Conservation (phyloP, 2,888 invertebrate genomes). For the Drosophila macrospina region DNA sequence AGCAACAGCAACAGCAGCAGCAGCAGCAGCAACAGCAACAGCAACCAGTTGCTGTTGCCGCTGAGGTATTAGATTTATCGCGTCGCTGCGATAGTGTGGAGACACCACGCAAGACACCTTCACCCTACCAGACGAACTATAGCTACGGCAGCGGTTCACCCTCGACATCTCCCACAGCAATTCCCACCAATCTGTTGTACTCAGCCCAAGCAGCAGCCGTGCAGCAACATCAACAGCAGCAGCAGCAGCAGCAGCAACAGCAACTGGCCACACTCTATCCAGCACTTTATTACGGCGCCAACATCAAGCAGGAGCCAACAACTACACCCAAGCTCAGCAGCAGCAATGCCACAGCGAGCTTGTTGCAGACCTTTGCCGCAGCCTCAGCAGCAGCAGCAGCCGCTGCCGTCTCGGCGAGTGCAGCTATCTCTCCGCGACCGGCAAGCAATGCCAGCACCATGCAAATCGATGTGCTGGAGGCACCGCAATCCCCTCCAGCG, state of each 20-base stretch:
- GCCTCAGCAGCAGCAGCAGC: constrained; percentile 50
- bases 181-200: constrained; percentile 60
- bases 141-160: constrained; percentile 82
- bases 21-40: constrained; percentile 32
- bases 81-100: constrained; percentile 84
- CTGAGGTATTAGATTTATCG: constrained; percentile 84
- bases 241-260: constrained; percentile 55
- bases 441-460: constrained; percentile 66
- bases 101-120: constrained; percentile 82
- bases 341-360: constrained; percentile 45
- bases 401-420: constrained; percentile 52
- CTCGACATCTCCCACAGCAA: constrained; percentile 64
- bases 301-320: constrained; percentile 70
- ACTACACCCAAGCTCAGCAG: constrained; percentile 27
- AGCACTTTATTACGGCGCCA: constrained; percentile 65
- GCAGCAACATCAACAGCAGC: constrained; percentile 58
- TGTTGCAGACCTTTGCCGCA: constrained; percentile 46
- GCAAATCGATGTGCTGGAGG: constrained; percentile 65
- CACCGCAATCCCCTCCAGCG: constrained; percentile 53
- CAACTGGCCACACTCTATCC: constrained; percentile 71
- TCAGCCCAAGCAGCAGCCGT: constrained; percentile 51
- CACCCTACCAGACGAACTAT: constrained; percentile 83
- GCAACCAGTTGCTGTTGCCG: constrained; percentile 48
- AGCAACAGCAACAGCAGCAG: constrained; percentile 62
- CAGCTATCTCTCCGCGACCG: constrained; percentile 59